Conservation (phyloP, 2,888 invertebrate genomes). For the Pachycephus smyrnensis region DNA sequence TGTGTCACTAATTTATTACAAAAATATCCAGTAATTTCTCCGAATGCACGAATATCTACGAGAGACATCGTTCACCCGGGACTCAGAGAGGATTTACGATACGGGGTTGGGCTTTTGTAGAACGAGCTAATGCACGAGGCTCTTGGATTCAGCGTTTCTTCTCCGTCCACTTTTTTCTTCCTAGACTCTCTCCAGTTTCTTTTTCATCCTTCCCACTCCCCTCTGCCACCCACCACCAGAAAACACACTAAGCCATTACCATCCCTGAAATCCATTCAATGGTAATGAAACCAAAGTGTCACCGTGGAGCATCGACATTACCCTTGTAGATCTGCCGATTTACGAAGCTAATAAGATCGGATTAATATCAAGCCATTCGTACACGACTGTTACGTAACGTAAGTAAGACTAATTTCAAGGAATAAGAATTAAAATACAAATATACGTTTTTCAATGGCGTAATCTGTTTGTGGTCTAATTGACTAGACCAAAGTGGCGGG, state of each 20-base stretch:
- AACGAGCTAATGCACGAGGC: not conserved
- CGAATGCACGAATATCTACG: not conserved
- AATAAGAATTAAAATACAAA: not conserved
- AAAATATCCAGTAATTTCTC: not conserved
- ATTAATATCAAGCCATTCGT: not conserved
- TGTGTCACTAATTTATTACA: not conserved
- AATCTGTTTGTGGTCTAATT: not conserved
- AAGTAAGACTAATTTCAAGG: not conserved
- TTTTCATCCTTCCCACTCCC: not conserved
- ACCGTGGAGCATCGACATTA: not conserved
- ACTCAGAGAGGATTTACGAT: not conserved
- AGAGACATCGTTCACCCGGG: not conserved
- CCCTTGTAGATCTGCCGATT: not conserved
- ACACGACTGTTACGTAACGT: not conserved
- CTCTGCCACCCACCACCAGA: not conserved
- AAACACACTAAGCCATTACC: not conserved
- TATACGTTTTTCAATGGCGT: not conserved
- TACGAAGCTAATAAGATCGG: not conserved
- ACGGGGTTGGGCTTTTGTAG: not conserved
- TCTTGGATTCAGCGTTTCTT: not conserved
- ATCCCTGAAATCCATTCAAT: not conserved
- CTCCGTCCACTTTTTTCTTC: not conserved
- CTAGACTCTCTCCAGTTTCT: not conserved
- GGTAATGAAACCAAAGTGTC: not conserved
- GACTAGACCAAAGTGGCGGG: not conserved